phyloP scores from a whole-genome alignment of 64 coral and sea anemone genomes.

The Montipora sp. region DNA sequence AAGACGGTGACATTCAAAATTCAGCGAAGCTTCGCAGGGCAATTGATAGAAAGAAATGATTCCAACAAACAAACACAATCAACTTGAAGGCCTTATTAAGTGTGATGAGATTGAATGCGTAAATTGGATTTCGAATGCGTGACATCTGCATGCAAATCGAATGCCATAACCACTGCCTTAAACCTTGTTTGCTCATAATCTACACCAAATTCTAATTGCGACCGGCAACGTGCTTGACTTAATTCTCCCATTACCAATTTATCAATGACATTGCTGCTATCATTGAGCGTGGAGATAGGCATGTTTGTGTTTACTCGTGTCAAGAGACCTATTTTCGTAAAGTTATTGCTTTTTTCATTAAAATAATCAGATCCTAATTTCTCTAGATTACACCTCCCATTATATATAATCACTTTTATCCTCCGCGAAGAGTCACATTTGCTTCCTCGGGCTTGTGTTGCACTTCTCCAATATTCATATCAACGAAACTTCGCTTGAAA shows the following conservation, averaged over 20 bases:
- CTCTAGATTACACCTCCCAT: not conserved
- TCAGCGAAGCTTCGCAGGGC: too few species aligned
- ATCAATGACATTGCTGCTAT: not conserved
- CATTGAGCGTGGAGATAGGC: not conserved
- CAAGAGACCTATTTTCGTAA: conserved; percentile 6
- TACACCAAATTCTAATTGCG: not conserved
- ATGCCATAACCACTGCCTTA: too few species aligned
- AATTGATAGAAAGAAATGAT: too few species aligned
- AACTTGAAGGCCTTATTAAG: too few species aligned
- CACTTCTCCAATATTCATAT: not conserved
- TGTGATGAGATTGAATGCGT: too few species aligned
- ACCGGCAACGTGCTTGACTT: not conserved
- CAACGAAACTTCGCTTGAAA: not conserved
- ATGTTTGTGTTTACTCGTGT: conserved; percentile 17
- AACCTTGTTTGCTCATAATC: too few species aligned
- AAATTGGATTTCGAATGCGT: too few species aligned
- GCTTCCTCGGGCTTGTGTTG: not conserved
- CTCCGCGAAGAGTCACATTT: not conserved
- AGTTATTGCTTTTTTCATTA: conserved; percentile 10
- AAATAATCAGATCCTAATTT: conserved; percentile 13
- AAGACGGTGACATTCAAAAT: too few species aligned
- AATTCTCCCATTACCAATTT: not conserved
- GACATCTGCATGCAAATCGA: too few species aligned
- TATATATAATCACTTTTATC: not conserved
- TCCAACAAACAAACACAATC: too few species aligned